Base-by-base conservation (phyloP, 1,140 invertebrate species). In the Coptotermes formosanus region DNA sequence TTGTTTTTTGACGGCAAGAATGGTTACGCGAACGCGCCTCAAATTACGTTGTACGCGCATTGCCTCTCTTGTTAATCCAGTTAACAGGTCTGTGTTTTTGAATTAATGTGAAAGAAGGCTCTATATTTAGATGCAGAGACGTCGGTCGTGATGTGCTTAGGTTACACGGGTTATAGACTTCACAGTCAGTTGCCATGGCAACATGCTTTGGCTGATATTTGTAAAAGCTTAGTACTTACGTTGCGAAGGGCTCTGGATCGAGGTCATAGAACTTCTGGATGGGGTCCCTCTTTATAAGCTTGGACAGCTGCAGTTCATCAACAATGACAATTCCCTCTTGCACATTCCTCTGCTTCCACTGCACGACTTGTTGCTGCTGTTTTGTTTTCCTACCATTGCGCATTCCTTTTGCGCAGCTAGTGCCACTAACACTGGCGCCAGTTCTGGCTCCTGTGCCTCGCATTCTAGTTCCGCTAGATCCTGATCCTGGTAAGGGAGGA, bases 171-270 rank as follows among this genome's bases (percentile, higher is more conserved):
- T 55, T 4, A 55, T 19, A 55, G 14, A 55, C 14, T 55, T 55
- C 16, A 55, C 16, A 16, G 52, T 16, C 52, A 4, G 52, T 55
- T 55, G 6, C 52, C 19, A 55, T 21, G 52, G 52, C 52, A 55
- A 55, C 52, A 21, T 55, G 52, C 52, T 19, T 2, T 1, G 45
- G 9, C 2, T 21, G 19, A 55, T 16, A 19, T 19, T 55, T 19
- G 14, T 55, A 21, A 75, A 75, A 30, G n/a, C 8, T 7, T n/a
- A 0, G 64, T 86, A 90, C 89, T 90, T 85, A 90, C 90, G 88
- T 90, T 83, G 90, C 89, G 86, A 90, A 90, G 23, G 90, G 90
- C 44, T 88, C 88, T 81, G 87, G 89, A 52, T 90, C 90, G 44
- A 90, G 75, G 16, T 88, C 87, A 86, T 90, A 90, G 86, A 89